Base-by-base conservation (phyloP, 1,140 invertebrate species). In the Cryptotermes secundus region DNA sequence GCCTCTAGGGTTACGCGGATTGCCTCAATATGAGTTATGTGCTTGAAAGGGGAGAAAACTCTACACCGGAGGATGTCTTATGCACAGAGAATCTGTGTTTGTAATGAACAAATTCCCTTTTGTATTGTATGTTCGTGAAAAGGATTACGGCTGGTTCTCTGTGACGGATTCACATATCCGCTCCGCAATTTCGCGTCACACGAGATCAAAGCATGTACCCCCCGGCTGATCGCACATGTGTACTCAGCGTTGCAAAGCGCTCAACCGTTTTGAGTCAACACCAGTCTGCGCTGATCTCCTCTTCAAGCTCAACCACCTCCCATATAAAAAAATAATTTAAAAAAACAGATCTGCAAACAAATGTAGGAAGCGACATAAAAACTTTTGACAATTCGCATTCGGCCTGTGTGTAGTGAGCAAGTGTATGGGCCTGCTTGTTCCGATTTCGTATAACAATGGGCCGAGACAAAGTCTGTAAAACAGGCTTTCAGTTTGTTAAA, bases 201-300 rank as follows among this genome's bases (percentile, higher is more conserved):
- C 26, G 83, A 83, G 83, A 83, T 83, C 83, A 83, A 83, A 83
- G 83, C 83, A 34, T 34, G 49, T 38, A 34, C n/a, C 83, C 83
- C 83, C 53, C 83, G n/a, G 34, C 34, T 59, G 34, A 38, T 34
- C 10, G 34, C 83, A 36, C 83, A 72, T 83, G 83, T 83, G 83
- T 83, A 79, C 65, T 35, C 83, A 79, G 38, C 83, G 53, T 16
- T 38, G 53, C 59, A 83, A 79, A 83, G 83, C 83, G 42, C 72
- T 83, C 49, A 49, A 83, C 49, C 83, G 83, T 83, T 83, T 79
- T 79, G 83, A 83, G 59, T 83, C 83, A 83, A 83, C 83, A 83
- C 38, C 35, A 79, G 79, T 83, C 83, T 83, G 34, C 59, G 59
- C 59, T n/a, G 24, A 81, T 22, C 26, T 45, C 35, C 80, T 81